Evolutionary conservation across 2,888 invertebrate genomes (phyloP), one percentile per base, ranked within the genome.

Genomic region (Drosophila meridiana): DNA sequence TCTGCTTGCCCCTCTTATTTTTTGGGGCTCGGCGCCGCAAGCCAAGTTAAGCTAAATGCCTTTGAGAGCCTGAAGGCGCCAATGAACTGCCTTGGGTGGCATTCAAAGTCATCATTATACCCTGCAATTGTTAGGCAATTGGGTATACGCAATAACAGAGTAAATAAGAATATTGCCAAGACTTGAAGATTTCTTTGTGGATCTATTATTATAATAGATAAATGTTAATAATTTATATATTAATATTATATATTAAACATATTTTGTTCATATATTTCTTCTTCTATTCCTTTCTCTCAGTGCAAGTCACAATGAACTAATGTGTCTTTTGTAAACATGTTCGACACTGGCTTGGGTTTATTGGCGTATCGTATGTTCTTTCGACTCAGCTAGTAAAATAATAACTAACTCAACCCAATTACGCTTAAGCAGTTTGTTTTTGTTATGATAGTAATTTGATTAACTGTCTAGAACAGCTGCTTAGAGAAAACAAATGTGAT

Each of bases 31-130:
- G 42, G 38, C 28, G n/a, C 14, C 13, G 28, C 48, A 76, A 47
- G 56, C 40, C 40, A 55, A 50, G 69, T 50, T 30, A 26, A 61
- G 40, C 56, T 56, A 42, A 56, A 56, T 42, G 56, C n/a, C 20
- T 56, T 32, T 38, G 53, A 55, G 38, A 4, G 38, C 53, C 53
- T 20, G 42, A 20, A 56, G 42, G 56, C 56, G 56, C 32, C 42
- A 56, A 56, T 56, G 56, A 56, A 56, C 30, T 42, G 62, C 36
- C 61, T 63, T 69, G 48, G 28, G 28, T 34, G 52, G 38, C 59
- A 56, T 34, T 42, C 45, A n/a, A 58, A 52, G 52, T 26, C 38
- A 55, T 30, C 20, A 11, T 20, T 13, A 34, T 52, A 36, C 52
- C 6, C 52, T 52, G 7, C 3, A 20, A 13, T 20, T 28, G 14